A percentile compares a stretch with the other conserved stretches of the same genome.
phyloP scores from a whole-genome alignment of 2,888 invertebrate species.

The Prenolepis imparis region DNA sequence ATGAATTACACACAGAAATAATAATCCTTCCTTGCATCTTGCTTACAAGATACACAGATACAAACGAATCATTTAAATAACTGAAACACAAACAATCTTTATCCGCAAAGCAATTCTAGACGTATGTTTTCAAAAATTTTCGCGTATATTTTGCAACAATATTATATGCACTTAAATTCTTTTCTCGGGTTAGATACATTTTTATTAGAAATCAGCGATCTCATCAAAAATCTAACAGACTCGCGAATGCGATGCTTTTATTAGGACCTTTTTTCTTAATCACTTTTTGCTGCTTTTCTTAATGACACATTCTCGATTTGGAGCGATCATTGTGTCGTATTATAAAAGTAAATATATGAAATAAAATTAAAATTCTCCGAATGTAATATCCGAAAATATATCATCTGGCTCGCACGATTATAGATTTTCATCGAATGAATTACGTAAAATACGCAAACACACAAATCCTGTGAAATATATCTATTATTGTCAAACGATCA shows the following conservation, averaged over 20 bases:
- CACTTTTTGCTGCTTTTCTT: too few species aligned
- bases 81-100: slow-evolving; percentile 25
- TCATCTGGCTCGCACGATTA: background rate
- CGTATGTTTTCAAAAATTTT: background rate
- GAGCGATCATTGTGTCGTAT: background rate
- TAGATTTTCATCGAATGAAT: background rate
- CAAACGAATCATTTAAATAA: slow-evolving; percentile 26
- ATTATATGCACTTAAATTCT: slow-evolving; percentile 1
- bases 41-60: slow-evolving; percentile 13
- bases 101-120: slow-evolving; percentile 12
- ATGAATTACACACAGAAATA: slow-evolving; percentile 51
- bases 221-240: too few species aligned
- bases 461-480: background rate
- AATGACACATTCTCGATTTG: background rate
- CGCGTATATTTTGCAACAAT: background rate
- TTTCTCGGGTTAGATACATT: background rate
- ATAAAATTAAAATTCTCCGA: background rate
- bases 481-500: background rate
- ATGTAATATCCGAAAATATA: background rate
- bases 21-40: slow-evolving; percentile 9
- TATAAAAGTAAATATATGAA: background rate
- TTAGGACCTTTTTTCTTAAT: too few species aligned
- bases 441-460: background rate
- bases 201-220: background rate
- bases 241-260: too few species aligned